phyloP scores from a whole-genome alignment of 2,888 invertebrate species.

The Mesorhabditis spiculigera region DNA sequence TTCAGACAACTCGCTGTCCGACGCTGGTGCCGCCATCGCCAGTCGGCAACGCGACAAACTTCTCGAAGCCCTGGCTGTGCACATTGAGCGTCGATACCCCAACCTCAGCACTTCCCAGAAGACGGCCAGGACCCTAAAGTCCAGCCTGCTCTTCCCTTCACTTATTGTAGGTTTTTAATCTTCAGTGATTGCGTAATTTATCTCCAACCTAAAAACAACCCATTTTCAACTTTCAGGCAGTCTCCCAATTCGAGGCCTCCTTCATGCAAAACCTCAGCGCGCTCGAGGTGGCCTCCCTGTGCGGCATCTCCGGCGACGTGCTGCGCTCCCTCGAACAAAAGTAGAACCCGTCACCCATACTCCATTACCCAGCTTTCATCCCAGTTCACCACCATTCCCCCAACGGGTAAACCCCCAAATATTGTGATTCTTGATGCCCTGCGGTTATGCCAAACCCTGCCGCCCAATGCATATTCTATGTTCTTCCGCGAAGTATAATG shows the following conservation, averaged over 20 bases:
- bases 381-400: background rate
- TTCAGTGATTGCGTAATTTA: background rate
- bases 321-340: background rate
- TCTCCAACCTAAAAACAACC: background rate
- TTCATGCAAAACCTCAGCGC: constrained; percentile 33
- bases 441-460: too few relatives aligned
- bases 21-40: constrained; percentile 20
- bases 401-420: too few relatives aligned
- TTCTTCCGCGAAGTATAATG: too few relatives aligned
- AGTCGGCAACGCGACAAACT: constrained; percentile 29
- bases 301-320: constrained; percentile 16
- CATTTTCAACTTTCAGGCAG: constrained; percentile 28
- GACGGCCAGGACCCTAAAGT: constrained; percentile 28
- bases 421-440: too few relatives aligned
- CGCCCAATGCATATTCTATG: too few relatives aligned
- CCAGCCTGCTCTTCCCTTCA: constrained; percentile 36
- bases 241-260: constrained; percentile 37
- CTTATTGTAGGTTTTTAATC: constrained; percentile 32
- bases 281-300: constrained; percentile 30
- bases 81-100: constrained; percentile 33
- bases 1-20: constrained; percentile 37
- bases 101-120: constrained; percentile 26
- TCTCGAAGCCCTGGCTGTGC: constrained; percentile 26
- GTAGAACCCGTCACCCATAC: background rate
- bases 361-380: background rate